Evolutionary conservation across 2,888 invertebrate species (phyloP).

Genomic region (Cosmorhoe ocellata): DNA sequence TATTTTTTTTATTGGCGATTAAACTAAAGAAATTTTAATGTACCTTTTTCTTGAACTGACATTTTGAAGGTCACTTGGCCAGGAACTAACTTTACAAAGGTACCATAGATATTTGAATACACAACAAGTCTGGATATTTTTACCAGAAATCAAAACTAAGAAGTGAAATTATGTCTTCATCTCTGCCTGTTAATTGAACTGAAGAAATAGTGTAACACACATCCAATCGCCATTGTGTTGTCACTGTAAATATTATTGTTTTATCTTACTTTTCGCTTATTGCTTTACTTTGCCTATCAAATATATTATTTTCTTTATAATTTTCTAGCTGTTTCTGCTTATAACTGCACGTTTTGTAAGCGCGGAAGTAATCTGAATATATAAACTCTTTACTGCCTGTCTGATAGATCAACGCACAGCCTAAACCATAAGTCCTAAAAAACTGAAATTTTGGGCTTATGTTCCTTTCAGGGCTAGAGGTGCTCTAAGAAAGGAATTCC

Average conservation of each 20-base stretch:
- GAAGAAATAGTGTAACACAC: conserved; percentile 14
- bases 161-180: background rate
- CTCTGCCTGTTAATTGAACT: conserved; percentile 13
- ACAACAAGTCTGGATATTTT: background rate
- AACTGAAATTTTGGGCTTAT: too few relatives aligned
- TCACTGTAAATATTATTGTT: conserved; percentile 47
- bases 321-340: background rate
- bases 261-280: conserved; percentile 20
- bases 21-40: background rate
- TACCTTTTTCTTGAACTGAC: background rate
- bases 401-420: too few relatives aligned
- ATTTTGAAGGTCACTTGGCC: conserved; percentile 4
- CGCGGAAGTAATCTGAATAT: too few relatives aligned
- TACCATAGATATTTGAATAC: too few relatives aligned
- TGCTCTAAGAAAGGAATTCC: too few relatives aligned
- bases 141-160: background rate
- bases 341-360: background rate
- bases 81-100: too few relatives aligned
- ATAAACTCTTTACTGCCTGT: too few relatives aligned
- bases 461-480: too few relatives aligned
- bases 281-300: conserved; percentile 7
- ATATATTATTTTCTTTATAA: conserved; percentile 3
- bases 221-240: conserved; percentile 69
- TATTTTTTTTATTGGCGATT: conserved; percentile 10
- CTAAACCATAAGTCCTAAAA: too few relatives aligned